Evolutionary conservation across 2,888 invertebrate species (phyloP).

Genomic region (Lobophora halterata): DNA sequence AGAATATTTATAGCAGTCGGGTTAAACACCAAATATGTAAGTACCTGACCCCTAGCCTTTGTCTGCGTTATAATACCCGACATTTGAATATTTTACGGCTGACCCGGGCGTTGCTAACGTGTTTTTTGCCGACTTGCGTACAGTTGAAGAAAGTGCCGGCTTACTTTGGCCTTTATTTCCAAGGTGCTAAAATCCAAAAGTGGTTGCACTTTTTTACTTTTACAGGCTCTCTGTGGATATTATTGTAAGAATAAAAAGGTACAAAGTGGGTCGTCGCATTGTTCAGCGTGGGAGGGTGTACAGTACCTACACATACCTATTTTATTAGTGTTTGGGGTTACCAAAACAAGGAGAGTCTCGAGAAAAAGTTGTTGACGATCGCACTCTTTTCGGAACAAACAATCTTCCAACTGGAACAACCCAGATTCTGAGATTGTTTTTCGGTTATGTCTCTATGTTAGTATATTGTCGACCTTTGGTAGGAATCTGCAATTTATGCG

Average conservation of each 20-base stretch:
- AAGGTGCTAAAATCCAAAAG: constrained; percentile 20
- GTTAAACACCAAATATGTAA: constrained; percentile 35
- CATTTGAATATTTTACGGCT: constrained; percentile 59
- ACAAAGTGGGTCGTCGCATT: constrained; percentile 31
- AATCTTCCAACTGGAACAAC: constrained; percentile 19
- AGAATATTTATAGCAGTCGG: constrained; percentile 37
- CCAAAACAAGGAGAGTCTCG: constrained; percentile 24
- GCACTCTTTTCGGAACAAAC: constrained; percentile 22
- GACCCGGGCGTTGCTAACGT: constrained; percentile 42
- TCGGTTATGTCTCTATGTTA: constrained; percentile 9
- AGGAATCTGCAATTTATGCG: background rate
- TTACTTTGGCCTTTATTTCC: constrained; percentile 20
- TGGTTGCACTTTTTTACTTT: constrained; percentile 20
- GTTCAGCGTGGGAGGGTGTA: constrained; percentile 24
- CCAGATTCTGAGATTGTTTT: constrained; percentile 14
- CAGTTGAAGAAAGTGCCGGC: constrained; percentile 20
- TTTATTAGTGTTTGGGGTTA: constrained; percentile 28
- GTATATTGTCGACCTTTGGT: constrained; percentile 8
- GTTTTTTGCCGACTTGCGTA: constrained; percentile 37
- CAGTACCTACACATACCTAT: constrained; percentile 28
- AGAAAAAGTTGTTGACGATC: constrained; percentile 26
- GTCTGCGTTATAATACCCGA: constrained; percentile 47
- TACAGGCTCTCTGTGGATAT: constrained; percentile 26
- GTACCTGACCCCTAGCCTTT: constrained; percentile 35
- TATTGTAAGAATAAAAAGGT: constrained; percentile 32